Conservation (phyloP, 2,113 vertebrate species). For the Herpetotheres cachinnans region DNA sequence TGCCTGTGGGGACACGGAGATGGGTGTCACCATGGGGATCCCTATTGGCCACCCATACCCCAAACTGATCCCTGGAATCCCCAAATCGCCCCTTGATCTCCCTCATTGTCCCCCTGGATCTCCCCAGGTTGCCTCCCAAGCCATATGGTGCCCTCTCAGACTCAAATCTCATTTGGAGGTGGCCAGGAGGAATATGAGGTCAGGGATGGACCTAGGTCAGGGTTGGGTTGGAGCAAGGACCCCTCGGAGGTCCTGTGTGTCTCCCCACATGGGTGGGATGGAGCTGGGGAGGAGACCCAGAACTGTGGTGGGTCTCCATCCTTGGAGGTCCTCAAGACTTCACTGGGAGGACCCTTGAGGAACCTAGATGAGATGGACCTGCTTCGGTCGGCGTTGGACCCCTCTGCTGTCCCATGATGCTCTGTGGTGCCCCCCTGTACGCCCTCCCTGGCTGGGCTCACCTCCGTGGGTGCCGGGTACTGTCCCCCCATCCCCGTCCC, state of each 20-base stretch:
- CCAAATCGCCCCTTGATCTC: neutral
- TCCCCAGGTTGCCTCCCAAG: neutral
- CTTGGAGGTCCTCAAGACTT: neutral
- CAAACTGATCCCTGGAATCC: too few relatives aligned
- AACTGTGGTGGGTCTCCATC: neutral
- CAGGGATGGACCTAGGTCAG: neutral
- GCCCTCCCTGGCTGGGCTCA: neutral
- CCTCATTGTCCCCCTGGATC: too few relatives aligned
- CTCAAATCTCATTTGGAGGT: too few relatives aligned
- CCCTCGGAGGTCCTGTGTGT: neutral
- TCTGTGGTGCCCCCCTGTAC: neutral
- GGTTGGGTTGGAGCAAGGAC: neutral
- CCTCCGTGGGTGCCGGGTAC: neutral
- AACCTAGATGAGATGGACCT: neutral
- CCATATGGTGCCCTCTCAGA: too few relatives aligned
- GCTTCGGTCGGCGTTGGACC: too few relatives aligned
- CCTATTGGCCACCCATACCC: neutral
- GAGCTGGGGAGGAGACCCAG: neutral
- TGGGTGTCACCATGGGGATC: neutral
- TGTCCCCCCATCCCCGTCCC: neutral
- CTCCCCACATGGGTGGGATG: neutral
- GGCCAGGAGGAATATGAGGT: too few relatives aligned
- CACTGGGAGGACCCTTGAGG: neutral
- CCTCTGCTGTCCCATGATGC: too few relatives aligned
- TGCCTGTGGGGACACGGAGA: neutral